Percentiles rank a stretch among this genome's conserved stretches.
These are phyloP conservation scores for Drosophila ironensis DNA, from an alignment of 1,140 invertebrate genomes.

Conservation along the genomic window DNA sequence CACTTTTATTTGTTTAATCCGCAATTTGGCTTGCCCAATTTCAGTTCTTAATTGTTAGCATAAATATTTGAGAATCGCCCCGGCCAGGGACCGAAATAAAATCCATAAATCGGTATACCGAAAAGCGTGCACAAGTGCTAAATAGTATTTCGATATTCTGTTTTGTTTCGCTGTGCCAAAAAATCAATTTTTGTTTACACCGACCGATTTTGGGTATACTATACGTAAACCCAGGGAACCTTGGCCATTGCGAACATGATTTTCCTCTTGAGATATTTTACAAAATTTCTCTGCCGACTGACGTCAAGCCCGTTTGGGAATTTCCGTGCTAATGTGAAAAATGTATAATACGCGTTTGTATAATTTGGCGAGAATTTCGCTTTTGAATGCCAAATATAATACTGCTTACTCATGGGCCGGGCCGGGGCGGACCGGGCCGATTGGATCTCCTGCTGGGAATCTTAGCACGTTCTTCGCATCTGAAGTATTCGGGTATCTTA, in stretches of 20 bases:
- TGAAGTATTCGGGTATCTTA: slow-evolving; percentile 48
- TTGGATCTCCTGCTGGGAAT: slow-evolving; percentile 1
- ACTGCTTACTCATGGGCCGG: slow-evolving; percentile 44
- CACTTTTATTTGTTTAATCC: slow-evolving; percentile 14
- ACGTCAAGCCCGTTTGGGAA: slow-evolving; percentile 64
- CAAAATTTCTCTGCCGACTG: slow-evolving; percentile 31
- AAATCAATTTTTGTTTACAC: slow-evolving; percentile 41
- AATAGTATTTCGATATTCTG: slow-evolving; percentile 18
- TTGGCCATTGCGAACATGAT: slow-evolving; percentile 33
- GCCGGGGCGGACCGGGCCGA: not conserved
- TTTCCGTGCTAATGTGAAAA: slow-evolving; percentile 59
- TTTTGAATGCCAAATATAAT: slow-evolving; percentile 15
- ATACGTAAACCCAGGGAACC: slow-evolving; percentile 17
- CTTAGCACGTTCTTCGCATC: not conserved
- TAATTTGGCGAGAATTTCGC: slow-evolving; percentile 32
- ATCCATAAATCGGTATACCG: slow-evolving; percentile 14
- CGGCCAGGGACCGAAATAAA: not conserved
- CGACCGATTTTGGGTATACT: slow-evolving; percentile 5
- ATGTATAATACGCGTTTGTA: slow-evolving; percentile 20
- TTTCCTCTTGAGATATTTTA: slow-evolving; percentile 19
- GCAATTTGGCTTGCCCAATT: slow-evolving; percentile 15
- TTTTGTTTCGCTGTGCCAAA: slow-evolving; percentile 30
- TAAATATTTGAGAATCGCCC: slow-evolving; percentile 13
- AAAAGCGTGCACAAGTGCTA: slow-evolving; percentile 1
- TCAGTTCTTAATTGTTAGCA: slow-evolving; percentile 15